Percentiles rank a stretch among this genome's conserved stretches.
Evolutionary conservation across 2,888 invertebrate species (phyloP).

Genomic region (Dorcus hopei): DNA sequence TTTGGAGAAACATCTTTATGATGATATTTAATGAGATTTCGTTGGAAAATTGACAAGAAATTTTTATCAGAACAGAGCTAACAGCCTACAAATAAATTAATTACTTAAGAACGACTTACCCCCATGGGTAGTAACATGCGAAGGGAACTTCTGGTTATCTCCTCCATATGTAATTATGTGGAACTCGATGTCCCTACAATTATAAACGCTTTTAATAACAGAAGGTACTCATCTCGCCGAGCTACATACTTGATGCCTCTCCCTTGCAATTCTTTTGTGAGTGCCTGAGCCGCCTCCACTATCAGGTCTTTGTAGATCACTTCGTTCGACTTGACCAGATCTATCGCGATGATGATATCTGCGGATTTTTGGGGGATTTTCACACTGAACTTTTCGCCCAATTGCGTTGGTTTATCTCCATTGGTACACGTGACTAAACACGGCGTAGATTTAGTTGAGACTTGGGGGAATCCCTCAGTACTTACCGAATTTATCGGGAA

Average conservation of each 20-base stretch:
- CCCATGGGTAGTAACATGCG: constrained; percentile 54
- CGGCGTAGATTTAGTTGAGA: background rate
- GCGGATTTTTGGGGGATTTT: constrained; percentile 71
- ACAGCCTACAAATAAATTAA: too few species aligned
- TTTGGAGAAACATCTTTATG: too few species aligned
- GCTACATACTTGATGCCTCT: constrained; percentile 60
- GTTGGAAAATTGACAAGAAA: too few species aligned
- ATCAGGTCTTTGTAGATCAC: constrained; percentile 62
- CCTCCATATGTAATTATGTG: constrained; percentile 60
- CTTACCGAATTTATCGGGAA: constrained; percentile 65
- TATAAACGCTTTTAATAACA: background rate
- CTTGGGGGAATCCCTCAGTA: background rate
- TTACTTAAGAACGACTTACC: constrained; percentile 40
- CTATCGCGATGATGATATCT: constrained; percentile 77
- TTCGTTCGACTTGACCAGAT: constrained; percentile 62
- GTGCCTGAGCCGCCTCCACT: constrained; percentile 58
- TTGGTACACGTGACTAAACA: constrained; percentile 51
- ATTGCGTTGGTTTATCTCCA: constrained; percentile 45
- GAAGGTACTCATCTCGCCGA: background rate
- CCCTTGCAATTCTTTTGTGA: constrained; percentile 59
- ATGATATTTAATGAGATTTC: too few species aligned
- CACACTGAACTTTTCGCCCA: constrained; percentile 64
- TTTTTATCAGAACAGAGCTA: too few species aligned
- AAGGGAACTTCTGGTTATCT: constrained; percentile 54
- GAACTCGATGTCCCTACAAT: constrained; percentile 55